phyloP scores from a whole-genome alignment of 2,797 vertebrate species.

The Otolemur crassicaudatus region DNA sequence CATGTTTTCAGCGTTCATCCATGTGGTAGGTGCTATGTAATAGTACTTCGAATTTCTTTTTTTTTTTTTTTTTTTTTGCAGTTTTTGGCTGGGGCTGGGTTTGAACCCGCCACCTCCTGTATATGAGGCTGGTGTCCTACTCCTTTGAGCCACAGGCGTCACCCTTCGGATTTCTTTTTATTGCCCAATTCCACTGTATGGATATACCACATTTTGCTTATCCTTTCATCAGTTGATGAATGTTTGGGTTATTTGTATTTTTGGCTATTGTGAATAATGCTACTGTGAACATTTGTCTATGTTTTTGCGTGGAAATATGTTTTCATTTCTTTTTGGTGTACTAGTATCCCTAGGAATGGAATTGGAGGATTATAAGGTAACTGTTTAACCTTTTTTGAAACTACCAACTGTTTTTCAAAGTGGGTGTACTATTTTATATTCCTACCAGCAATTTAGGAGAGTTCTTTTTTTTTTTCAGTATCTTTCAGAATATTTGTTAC shows the following conservation, averaged over 20 bases:
- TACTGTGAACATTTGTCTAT: not conserved
- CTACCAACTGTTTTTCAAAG: not conserved
- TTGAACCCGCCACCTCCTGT: no score
- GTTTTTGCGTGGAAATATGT: not conserved
- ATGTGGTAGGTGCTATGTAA: not conserved
- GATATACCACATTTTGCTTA: not conserved
- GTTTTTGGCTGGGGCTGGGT: no score
- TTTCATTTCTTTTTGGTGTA: not conserved
- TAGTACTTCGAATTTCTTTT: not conserved
- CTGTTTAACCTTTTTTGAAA: not conserved
- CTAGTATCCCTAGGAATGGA: not conserved
- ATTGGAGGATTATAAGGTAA: not conserved
- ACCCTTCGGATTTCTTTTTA: not conserved
- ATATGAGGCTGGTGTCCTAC: no score
- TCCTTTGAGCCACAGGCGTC: no score
- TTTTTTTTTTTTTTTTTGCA: not conserved
- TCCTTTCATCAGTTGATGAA: not conserved
- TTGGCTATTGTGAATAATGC: not conserved
- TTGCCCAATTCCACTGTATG: not conserved
- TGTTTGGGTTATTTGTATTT: not conserved
- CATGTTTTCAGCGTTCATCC: slow-evolving; percentile 1
- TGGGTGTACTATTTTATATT: not conserved
- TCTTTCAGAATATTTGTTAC: not conserved
- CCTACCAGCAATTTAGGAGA: not conserved
- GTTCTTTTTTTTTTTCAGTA: not conserved